Evolutionary conservation across 1,140 invertebrate species (phyloP).

Genomic region (Centruroides sculpturatus): DNA sequence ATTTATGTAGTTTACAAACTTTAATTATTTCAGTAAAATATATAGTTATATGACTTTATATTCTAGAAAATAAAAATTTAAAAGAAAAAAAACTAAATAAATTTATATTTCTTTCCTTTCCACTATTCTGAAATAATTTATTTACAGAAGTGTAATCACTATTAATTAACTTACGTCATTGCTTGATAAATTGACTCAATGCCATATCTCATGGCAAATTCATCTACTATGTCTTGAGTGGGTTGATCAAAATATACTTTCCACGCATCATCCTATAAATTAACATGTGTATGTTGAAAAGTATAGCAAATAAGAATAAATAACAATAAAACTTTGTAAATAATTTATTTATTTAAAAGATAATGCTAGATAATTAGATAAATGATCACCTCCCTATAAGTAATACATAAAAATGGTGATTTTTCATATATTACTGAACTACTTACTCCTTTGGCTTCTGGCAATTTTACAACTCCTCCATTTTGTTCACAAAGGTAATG

Average conservation of each 20-base stretch:
- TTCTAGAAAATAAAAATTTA: not conserved
- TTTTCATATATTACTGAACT: no score
- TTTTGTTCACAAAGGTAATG: conserved; percentile 86
- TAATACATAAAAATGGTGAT: no score
- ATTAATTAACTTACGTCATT: conserved; percentile 72
- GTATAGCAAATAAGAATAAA: no score
- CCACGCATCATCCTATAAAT: conserved; percentile 84
- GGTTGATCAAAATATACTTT: conserved; percentile 98
- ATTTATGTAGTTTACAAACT: no score
- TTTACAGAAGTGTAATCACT: not conserved
- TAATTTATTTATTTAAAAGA: no score
- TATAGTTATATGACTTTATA: no score
- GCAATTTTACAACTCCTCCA: conserved; percentile 81
- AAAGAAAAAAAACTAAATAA: not conserved
- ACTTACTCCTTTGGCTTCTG: conserved; percentile 55
- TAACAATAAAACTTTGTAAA: no score
- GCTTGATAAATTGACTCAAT: conserved; percentile 99
- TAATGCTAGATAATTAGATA: no score
- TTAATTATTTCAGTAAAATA: no score
- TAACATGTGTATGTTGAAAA: no score
- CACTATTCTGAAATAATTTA: not conserved
- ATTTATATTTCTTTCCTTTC: not conserved
- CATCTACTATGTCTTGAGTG: conserved; percentile 95
- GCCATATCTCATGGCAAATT: conserved; percentile 99
- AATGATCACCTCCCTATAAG: no score